Conservation (phyloP, 2,113 vertebrate species). For the Psophia crepitans region DNA sequence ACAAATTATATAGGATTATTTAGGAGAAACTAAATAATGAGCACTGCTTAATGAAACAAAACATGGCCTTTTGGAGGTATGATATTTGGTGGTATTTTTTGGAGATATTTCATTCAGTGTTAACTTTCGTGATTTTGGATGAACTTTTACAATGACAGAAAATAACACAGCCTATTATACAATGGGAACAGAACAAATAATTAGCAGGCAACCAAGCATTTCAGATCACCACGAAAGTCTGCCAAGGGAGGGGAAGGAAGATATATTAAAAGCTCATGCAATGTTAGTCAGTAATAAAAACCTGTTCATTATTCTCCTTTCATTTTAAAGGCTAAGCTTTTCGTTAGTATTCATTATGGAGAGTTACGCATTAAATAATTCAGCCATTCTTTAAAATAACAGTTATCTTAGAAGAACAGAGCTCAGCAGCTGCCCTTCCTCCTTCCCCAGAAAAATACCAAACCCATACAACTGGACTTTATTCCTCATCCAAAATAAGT, state of each 20-base stretch:
- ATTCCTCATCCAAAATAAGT: background rate
- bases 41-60: conserved; percentile 16
- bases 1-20: background rate
- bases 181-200: conserved; percentile 42
- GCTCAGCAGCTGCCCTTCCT: background rate
- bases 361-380: background rate
- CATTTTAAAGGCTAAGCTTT: background rate
- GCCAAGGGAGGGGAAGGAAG: background rate
- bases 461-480: background rate
- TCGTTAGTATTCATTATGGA: background rate
- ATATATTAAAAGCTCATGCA: conserved; percentile 5
- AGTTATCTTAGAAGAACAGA: conserved; percentile 18
- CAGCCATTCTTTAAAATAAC: background rate
- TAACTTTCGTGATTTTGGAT: conserved; percentile 20
- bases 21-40: background rate
- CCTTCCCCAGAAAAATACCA: background rate
- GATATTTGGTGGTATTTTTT: background rate
- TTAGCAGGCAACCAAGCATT: conserved; percentile 48
- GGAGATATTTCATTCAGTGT: background rate
- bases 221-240: background rate
- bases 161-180: conserved; percentile 12
- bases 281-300: conserved; percentile 29
- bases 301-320: background rate
- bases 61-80: background rate
- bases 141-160: conserved; percentile 30